Conservation (phyloP, 1,140 invertebrate species). For the Belonocnema kinseyi region DNA sequence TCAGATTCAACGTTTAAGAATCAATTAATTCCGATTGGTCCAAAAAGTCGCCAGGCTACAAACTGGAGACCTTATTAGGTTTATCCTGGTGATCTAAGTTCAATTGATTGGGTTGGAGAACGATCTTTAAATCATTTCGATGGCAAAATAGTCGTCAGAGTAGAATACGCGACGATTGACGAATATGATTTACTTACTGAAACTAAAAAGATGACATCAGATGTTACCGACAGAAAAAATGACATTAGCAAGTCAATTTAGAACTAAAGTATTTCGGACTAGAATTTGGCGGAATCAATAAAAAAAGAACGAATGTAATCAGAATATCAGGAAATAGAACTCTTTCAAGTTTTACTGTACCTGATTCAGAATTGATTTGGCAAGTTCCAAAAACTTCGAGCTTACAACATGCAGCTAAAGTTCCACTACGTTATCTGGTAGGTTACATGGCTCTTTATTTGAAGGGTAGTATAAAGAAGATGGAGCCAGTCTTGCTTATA, state of each 20-base stretch:
- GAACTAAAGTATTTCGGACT: slow-evolving; percentile 81
- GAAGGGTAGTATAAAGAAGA: too few species aligned
- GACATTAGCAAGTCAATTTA: slow-evolving; percentile 76
- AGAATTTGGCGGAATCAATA: slow-evolving; percentile 79
- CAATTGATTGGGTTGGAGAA: slow-evolving; percentile 86
- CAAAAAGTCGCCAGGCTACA: slow-evolving; percentile 51
- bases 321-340: slow-evolving; percentile 85
- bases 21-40: neutral
- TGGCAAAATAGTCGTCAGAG: slow-evolving; percentile 52
- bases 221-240: slow-evolving; percentile 46
- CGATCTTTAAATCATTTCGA: slow-evolving; percentile 58
- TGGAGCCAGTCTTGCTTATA: too few species aligned
- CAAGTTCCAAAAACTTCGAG: slow-evolving; percentile 74
- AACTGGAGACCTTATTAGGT: slow-evolving; percentile 84
- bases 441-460: too few species aligned
- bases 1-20: neutral
- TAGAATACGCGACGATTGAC: slow-evolving; percentile 81
- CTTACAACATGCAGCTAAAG: too few species aligned
- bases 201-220: slow-evolving; percentile 85
- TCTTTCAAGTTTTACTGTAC: slow-evolving; percentile 88
- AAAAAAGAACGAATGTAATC: slow-evolving; percentile 79
- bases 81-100: slow-evolving; percentile 87
- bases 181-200: slow-evolving; percentile 84
- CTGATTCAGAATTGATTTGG: slow-evolving; percentile 89
- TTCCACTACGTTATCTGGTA: too few species aligned